Conservation (phyloP, 1,140 invertebrate genomes). For the Eriocheir sinensis region DNA sequence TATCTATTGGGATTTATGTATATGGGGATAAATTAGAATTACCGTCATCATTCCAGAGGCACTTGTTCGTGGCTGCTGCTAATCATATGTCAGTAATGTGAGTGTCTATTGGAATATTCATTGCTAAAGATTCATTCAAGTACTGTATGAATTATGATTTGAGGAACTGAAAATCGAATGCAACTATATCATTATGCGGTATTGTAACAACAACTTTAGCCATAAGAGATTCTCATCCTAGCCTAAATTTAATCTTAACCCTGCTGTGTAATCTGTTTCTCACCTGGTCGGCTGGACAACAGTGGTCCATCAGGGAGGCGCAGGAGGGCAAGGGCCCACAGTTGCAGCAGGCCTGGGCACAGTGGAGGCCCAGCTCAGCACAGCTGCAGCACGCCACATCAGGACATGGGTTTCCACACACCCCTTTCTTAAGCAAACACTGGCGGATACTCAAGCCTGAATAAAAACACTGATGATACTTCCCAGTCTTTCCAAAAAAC, state of each 20-base stretch:
- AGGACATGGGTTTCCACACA: conserved; percentile 62
- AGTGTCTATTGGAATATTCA: not conserved
- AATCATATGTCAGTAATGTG: conserved; percentile 1
- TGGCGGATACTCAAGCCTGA: conserved; percentile 66
- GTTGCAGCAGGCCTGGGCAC: conserved; percentile 69
- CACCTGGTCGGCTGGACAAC: conserved; percentile 68
- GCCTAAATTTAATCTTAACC: not conserved
- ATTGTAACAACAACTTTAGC: not conserved
- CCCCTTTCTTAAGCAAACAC: conserved; percentile 69
- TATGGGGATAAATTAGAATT: not conserved
- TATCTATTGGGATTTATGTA: not conserved
- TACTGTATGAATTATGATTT: too few species aligned
- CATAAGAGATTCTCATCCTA: not conserved
- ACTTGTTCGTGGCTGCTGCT: conserved; percentile 10
- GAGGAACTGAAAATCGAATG: not conserved
- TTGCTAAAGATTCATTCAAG: not conserved
- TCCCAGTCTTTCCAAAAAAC: too few species aligned
- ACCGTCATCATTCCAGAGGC: conserved; percentile 7
- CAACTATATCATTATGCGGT: not conserved
- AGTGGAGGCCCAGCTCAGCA: conserved; percentile 61
- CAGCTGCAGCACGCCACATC: conserved; percentile 61
- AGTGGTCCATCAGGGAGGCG: conserved; percentile 51
- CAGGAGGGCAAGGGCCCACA: conserved; percentile 67
- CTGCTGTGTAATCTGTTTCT: not conserved
- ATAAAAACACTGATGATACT: too few species aligned